Base-by-base conservation (phyloP, 2,888 invertebrate species). In the Drosophila robusta region DNA sequence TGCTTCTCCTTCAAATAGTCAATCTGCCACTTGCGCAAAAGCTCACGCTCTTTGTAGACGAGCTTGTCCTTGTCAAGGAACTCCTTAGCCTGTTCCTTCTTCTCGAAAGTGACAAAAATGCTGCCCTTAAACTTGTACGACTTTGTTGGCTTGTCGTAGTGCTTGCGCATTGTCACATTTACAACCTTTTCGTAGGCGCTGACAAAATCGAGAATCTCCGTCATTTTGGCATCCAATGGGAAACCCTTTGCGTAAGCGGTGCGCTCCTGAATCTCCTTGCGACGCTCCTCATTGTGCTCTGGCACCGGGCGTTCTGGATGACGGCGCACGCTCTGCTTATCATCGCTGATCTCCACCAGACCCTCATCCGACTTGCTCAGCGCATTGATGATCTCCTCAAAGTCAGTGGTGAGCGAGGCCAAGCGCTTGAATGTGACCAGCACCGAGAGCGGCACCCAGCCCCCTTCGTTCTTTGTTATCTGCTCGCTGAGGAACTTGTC, bases 401-500 rank as follows among this genome's bases (percentile, higher is more conserved):
- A 76, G 80, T 98, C 96, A 1, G 93, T 94, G 0, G 95, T 94
- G 12, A 99, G 90, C 34, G 94, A 93, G 0, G 96, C 94, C 22
- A 99, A 94, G 22, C 98, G 94, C 92, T 98, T 98, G 91, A 99
- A 99, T 65, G 95, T 97, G 47, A 96, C 93, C 92, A 99, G 94
- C 0, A 96, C 95, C 0, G 95, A 95, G 46, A 99, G 91, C 0
- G 97, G 95, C 18, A 99, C 95, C 99, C 99, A 98, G 3, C 97
- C 99, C 56, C 98, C 96, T 70, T 98, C 96, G 78, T 98, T 96
- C 73, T 96, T 93, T 78, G 95, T 95, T 1, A 96, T 94, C 92
- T 98, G 96, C 69, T 97, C 96, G 81, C 95, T 95, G n/a, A 99
- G 93, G 91, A 99, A 99, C 92, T 97, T 98, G 91, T 99, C 99